Percentiles rank a stretch among this genome's conserved stretches.
Evolutionary conservation across 2,113 vertebrate species (phyloP).

Genomic region (Psophia crepitans): DNA sequence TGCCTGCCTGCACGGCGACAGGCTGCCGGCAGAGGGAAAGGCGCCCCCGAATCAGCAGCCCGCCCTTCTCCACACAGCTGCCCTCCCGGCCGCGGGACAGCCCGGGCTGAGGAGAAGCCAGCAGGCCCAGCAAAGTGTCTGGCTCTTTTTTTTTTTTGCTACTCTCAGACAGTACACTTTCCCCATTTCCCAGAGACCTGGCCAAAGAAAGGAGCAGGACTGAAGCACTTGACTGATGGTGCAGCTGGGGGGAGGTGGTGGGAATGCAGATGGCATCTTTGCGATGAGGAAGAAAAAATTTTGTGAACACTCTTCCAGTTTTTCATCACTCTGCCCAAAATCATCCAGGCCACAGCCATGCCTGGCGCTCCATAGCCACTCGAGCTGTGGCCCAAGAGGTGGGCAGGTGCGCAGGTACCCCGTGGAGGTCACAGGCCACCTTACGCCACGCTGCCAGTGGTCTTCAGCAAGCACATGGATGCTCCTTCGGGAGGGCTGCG

Average conservation of each 20-base stretch:
- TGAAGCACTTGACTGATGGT: neutral
- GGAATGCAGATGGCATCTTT: accelerated
- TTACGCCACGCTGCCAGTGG: accelerated
- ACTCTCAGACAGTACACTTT: neutral
- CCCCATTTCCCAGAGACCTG: neutral
- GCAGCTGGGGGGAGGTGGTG: accelerated
- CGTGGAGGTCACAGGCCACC: neutral
- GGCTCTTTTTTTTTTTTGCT: neutral
- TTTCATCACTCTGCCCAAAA: neutral
- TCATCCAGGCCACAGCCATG: neutral
- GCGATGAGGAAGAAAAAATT: neutral
- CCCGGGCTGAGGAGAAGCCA: neutral
- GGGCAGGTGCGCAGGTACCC: accelerated
- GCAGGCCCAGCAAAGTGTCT: accelerated
- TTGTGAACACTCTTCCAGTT: neutral
- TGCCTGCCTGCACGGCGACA: accelerated
- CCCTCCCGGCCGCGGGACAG: neutral
- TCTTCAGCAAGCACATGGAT: accelerated
- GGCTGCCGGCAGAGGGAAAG: neutral
- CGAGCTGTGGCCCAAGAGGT: neutral
- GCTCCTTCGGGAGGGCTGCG: neutral
- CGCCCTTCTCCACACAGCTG: neutral
- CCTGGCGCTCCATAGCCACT: neutral
- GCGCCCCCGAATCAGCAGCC: neutral
- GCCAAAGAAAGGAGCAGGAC: neutral